Evolutionary conservation across 2,797 vertebrate genomes (phyloP), one percentile per base, ranked within the genome.

Genomic region (Sarcoramphus papa): DNA sequence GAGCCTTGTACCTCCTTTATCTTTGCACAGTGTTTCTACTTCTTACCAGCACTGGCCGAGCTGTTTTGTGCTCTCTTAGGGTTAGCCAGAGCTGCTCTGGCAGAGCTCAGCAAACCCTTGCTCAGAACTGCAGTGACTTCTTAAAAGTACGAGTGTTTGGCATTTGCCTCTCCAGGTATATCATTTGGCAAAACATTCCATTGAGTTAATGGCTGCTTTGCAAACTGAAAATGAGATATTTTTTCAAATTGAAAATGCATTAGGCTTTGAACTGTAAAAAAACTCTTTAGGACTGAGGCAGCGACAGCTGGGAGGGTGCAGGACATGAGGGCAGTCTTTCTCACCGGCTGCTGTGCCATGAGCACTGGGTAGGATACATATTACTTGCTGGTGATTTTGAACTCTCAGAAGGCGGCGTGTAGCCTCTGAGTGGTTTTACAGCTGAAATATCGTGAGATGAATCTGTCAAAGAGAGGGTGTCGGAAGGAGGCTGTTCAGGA

Each of bases 311-410:
- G 10, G 70, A 51, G 59, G 31, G 14, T 24, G n/a, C 62, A 20
- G 80, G 43, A 57, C 3, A 2, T 3, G 31, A 6, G 7, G 30
- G 15, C 74, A 27, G 35, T 9, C 25, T 9, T 72, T 14, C n/a
- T 50, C 48, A 18, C 43, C 2, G 7, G 14, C 16, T 45, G 41
- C 74, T 31, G 30, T 53, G 60, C 72, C 40, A 0, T 5, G 40
- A 15, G 62, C 31, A 0, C 18, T 19, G 31, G 4, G 2, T 4
- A 22, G 45, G 45, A 27, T 35, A 12, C 33, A 25, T 37, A 8
- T 3, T 10, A 7, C 60, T 48, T 37, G 8, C 31, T 67, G 2
- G 0, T 53, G 37, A 24, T n/a, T 65, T 40, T 20, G 37, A 13
- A 14, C 18, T 69, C 68, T 56, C 13, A 2, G 24, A 23, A 48